Conservation (phyloP, 2,797 vertebrate genomes). For the Hemibagrus guttatus region DNA sequence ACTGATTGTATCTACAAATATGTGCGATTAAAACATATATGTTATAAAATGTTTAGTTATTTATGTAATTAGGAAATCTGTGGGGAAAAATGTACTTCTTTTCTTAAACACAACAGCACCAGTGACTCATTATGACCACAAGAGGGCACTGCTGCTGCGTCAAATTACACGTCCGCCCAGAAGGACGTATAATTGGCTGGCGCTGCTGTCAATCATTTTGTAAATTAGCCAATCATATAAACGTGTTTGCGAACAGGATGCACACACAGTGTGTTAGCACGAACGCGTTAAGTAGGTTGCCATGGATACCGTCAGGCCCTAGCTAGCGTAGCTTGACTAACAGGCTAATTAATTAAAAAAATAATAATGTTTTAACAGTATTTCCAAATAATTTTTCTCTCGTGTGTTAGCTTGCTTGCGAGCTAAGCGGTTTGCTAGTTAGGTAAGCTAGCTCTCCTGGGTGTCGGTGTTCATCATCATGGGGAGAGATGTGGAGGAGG, state of each 20-base stretch:
- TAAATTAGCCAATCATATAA: neutral
- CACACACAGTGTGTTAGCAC: too few relatives aligned
- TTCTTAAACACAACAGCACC: neutral
- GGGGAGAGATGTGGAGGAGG: conserved; percentile 78
- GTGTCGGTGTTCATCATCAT: conserved; percentile 50
- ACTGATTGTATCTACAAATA: neutral
- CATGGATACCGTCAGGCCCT: neutral
- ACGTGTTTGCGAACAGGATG: neutral
- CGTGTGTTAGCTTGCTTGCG: neutral
- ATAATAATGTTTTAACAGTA: neutral
- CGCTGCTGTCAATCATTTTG: conserved; percentile 4
- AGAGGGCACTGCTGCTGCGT: conserved; percentile 5
- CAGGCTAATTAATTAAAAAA: neutral
- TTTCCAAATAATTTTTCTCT: neutral
- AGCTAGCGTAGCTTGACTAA: neutral
- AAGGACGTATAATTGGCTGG: neutral
- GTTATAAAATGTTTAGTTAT: neutral
- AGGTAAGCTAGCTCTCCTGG: neutral
- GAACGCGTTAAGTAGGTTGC: neutral
- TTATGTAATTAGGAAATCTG: neutral
- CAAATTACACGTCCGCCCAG: neutral
- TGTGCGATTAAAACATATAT: neutral
- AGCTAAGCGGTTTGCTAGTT: neutral
- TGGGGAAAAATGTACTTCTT: neutral
- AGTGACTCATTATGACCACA: neutral